Evolutionary conservation across 2,888 invertebrate species (phyloP), one percentile per base, ranked within the genome.

Genomic region (Agrochola macilenta): DNA sequence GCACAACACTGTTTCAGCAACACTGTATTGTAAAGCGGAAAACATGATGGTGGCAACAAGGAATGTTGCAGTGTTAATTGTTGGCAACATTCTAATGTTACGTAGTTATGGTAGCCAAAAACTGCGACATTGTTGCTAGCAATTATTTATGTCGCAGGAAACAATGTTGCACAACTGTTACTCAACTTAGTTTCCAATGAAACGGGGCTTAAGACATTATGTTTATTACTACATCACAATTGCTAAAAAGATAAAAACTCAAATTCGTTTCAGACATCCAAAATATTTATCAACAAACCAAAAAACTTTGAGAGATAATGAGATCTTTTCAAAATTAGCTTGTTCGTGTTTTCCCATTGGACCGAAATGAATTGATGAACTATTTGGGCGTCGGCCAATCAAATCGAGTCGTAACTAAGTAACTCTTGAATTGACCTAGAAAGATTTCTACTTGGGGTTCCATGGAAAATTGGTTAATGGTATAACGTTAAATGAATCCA

Each of bases 331-430:
- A 69, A 81, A 84, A 83, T 88, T 83, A 78, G 73, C 79, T 87
- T 80, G 58, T 63, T 77, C 78, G 60, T 81, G 72, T 79, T 84
- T 77, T 80, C 70, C 66, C 74, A 60, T 61, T 57, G 77, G 76
- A 60, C 49, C 49, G 49, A 85, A 74, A 77, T 80, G 71, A 81
- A 89, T 81, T 79, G 86, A 89, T 79, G 86, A 89, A 83, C 89
- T 87, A 82, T 87, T 89, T 89, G 89, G 85, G 58, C 74, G 63
- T 49, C 58, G n/a, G 78, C 89, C 81, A 89, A 83, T 87, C 79
- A 87, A 87, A 89, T 72, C 70, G 70, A 58, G 76, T 69, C 64
- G 75, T 81, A 64, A 74, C 74, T 63, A 80, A 75, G 70, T 69
- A 66, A 71, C 76, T 80, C 61, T 77, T 66, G 35, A 76, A 84